These are phyloP conservation scores for Prochilodus magdalenae DNA, from an alignment of 2,113 vertebrate species.

Conservation along the genomic window DNA sequence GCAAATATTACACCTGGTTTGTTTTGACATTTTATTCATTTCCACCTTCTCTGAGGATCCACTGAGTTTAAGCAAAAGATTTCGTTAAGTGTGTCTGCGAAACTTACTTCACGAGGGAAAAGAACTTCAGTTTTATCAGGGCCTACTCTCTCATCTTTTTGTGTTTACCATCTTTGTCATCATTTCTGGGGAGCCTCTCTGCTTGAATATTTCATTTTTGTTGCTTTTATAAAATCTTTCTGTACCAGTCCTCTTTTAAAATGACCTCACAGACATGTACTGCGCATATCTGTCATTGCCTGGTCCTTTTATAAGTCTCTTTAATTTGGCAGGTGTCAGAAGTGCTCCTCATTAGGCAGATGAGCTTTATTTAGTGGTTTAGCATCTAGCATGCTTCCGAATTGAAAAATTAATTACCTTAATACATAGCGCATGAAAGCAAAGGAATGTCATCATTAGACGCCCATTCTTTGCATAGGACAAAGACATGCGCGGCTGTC, in stretches of 20 bases:
- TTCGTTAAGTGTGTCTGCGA: not conserved
- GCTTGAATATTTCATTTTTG: not conserved
- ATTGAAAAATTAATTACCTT: constrained; percentile 60
- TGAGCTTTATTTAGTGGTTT: constrained; percentile 54
- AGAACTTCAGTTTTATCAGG: not conserved
- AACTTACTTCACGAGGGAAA: not conserved
- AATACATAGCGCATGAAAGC: constrained; percentile 62
- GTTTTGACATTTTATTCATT: not conserved
- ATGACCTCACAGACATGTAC: not conserved
- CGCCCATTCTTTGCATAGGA: constrained; percentile 23
- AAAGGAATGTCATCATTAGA: constrained; percentile 55
- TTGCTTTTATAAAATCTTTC: not conserved
- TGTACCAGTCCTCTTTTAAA: not conserved
- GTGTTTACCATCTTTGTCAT: not conserved
- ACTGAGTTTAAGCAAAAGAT: not conserved
- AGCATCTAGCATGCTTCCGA: constrained; percentile 56
- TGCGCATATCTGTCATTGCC: not conserved
- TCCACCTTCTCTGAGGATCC: not conserved
- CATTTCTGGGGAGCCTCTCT: not conserved
- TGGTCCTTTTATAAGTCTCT: constrained; percentile 46
- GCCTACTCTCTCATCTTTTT: not conserved
- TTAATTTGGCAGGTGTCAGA: constrained; percentile 61
- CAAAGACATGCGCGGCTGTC: constrained; percentile 3
- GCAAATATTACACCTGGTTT: not conserved
- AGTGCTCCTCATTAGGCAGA: constrained; percentile 45